phyloP scores from a whole-genome alignment of 2,113 vertebrate species.

The Cheilinus undulatus region DNA sequence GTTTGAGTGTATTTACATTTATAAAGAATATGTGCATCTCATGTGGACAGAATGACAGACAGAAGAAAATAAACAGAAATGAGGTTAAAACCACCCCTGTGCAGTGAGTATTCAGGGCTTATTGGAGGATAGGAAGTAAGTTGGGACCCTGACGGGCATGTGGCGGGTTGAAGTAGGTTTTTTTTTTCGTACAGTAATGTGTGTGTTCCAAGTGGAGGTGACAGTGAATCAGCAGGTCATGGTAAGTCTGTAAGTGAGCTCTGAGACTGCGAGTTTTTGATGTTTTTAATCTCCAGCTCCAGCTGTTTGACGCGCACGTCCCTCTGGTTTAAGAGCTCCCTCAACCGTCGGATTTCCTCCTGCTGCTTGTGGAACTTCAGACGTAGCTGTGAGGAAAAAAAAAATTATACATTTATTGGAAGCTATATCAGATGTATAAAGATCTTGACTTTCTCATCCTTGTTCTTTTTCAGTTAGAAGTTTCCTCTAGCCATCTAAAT shows the following conservation, averaged over 20 bases:
- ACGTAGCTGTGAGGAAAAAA: slow-evolving; percentile 85
- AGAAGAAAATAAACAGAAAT: slow-evolving; percentile 10
- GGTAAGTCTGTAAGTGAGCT: slow-evolving; percentile 70
- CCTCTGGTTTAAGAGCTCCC: slow-evolving; percentile 87
- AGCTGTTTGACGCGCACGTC: slow-evolving; percentile 91
- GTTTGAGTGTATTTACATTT: slow-evolving; percentile 53
- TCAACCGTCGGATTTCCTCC: slow-evolving; percentile 92
- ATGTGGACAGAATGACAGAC: slow-evolving; percentile 14
- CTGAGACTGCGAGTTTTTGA: slow-evolving; percentile 67
- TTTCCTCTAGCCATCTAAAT: neutral
- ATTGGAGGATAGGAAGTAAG: slow-evolving; percentile 16
- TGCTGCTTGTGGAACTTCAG: slow-evolving; percentile 93
- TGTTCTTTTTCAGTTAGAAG: neutral
- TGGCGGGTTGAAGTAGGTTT: slow-evolving; percentile 2
- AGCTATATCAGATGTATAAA: neutral
- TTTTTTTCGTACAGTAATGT: slow-evolving; percentile 44
- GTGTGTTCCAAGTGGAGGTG: slow-evolving; percentile 34
- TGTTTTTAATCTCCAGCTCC: slow-evolving; percentile 91
- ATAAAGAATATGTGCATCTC: slow-evolving; percentile 49
- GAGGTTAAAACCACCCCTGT: slow-evolving; percentile 34
- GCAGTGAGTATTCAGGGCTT: slow-evolving; percentile 23
- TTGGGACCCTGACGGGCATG: slow-evolving; percentile 15
- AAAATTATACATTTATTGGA: neutral
- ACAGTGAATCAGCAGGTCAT: neutral
- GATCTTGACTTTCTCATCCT: neutral